phyloP scores from a whole-genome alignment of 2,113 vertebrate genomes.

The Hylia prasina region DNA sequence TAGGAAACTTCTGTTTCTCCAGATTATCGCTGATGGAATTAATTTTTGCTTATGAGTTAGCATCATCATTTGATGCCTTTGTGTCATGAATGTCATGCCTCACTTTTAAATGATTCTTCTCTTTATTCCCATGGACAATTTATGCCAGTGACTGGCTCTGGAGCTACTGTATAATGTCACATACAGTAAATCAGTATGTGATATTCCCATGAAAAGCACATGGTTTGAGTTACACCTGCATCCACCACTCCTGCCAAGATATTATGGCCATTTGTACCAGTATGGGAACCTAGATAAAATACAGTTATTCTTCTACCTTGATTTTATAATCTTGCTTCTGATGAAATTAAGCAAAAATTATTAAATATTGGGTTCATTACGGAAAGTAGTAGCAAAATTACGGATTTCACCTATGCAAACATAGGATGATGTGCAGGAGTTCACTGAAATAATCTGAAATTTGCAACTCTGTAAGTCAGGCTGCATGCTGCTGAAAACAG shows the following conservation, averaged over 20 bases:
- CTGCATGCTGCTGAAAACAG: not conserved
- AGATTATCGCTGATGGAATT: not conserved
- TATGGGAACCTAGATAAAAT: not conserved
- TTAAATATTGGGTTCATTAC: accelerated
- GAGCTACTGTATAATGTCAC: not conserved
- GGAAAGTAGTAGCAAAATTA: not conserved
- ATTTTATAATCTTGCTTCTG: not conserved
- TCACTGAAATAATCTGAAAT: not conserved
- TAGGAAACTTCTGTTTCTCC: not conserved
- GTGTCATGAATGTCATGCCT: too few species aligned
- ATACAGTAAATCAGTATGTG: not conserved
- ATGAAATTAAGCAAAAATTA: not conserved
- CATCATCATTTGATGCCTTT: not conserved
- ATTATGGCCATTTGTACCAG: not conserved
- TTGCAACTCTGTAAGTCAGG: not conserved
- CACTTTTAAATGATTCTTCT: not conserved
- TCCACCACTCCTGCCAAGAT: not conserved
- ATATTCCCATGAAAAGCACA: not conserved
- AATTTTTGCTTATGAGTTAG: not conserved
- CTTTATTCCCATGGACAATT: not conserved
- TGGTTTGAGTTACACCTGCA: not conserved
- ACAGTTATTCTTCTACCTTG: not conserved
- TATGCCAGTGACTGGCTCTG: not conserved
- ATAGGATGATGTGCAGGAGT: not conserved
- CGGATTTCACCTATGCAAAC: not conserved